These are phyloP conservation scores for Taxidea taxus DNA, from an alignment of 2,113 vertebrate species.

Conservation along the genomic window DNA sequence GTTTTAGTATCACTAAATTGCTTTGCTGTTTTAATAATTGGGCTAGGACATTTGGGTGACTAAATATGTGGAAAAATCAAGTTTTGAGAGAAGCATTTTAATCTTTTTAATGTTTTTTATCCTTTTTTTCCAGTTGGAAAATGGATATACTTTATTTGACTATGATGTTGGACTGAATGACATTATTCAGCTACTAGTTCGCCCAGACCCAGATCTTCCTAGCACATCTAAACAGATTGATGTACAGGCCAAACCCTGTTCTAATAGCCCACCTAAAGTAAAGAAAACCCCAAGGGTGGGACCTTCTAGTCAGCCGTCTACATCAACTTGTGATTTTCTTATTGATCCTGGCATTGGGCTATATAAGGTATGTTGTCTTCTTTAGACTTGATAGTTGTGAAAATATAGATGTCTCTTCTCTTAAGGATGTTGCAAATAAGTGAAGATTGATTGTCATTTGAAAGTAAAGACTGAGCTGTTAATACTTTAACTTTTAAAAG, in stretches of 20 bases:
- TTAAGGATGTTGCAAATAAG: not conserved
- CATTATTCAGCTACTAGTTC: constrained; percentile 97
- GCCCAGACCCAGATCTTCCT: constrained; percentile 90
- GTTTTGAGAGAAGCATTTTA: constrained; percentile 45
- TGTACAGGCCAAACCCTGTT: constrained; percentile 79
- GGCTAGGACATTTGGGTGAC: not conserved
- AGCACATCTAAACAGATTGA: constrained; percentile 86
- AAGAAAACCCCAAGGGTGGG: constrained; percentile 84
- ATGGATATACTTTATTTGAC: constrained; percentile 98
- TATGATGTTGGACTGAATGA: constrained; percentile 99
- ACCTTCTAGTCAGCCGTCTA: constrained; percentile 87
- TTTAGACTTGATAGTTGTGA: constrained; percentile 43
- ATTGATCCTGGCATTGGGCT: constrained; percentile 92
- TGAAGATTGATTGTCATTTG: constrained; percentile 24
- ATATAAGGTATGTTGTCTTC: constrained; percentile 90
- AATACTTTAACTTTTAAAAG: constrained; percentile 35
- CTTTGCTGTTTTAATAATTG: constrained; percentile 11
- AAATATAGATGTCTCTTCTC: constrained; percentile 26
- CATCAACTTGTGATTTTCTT: constrained; percentile 89
- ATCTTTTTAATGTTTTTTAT: constrained; percentile 43
- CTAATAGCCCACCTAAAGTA: constrained; percentile 85
- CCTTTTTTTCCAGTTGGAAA: constrained; percentile 91
- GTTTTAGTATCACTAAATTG: constrained; percentile 23
- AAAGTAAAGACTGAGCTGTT: constrained; percentile 36
- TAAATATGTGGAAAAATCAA: not conserved